Percentiles rank a stretch among this genome's conserved stretches.
Evolutionary conservation across 2,797 vertebrate species (phyloP).

Genomic region (Poecilia picta): DNA sequence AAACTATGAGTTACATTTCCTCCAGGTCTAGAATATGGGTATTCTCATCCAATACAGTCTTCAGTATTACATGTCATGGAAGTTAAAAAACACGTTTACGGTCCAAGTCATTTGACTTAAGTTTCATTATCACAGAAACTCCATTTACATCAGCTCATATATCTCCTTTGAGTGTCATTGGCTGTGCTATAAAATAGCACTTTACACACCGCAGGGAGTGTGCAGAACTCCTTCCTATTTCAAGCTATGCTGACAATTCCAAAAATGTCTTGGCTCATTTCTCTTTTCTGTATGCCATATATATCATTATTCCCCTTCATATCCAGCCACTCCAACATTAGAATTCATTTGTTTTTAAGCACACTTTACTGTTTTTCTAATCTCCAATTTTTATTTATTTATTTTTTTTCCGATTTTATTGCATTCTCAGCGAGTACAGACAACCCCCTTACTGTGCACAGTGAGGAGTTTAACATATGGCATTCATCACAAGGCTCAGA

Average conservation of each 20-base stretch:
- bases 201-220: slow-evolving; percentile 52
- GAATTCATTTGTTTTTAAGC: slow-evolving; percentile 38
- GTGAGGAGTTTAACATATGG: slow-evolving; percentile 32
- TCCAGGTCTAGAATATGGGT: slow-evolving; percentile 15
- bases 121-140: slow-evolving; percentile 53
- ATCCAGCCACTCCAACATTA: slow-evolving; percentile 19
- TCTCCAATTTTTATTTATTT: neutral
- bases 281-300: slow-evolving; percentile 27
- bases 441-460: slow-evolving; percentile 7
- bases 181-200: slow-evolving; percentile 46
- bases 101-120: slow-evolving; percentile 58
- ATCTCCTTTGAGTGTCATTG: slow-evolving; percentile 62
- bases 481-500: slow-evolving; percentile 18
- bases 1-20: slow-evolving; percentile 2
- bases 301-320: slow-evolving; percentile 18
- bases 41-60: slow-evolving; percentile 6
- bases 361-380: slow-evolving; percentile 13
- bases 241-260: slow-evolving; percentile 58
- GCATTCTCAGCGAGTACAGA: slow-evolving; percentile 21
- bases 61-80: slow-evolving; percentile 42
- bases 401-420: neutral
- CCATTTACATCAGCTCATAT: slow-evolving; percentile 68
- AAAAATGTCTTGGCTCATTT: slow-evolving; percentile 59
- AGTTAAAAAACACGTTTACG: slow-evolving; percentile 48
- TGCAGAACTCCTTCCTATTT: slow-evolving; percentile 49